These are phyloP conservation scores for Argopecten irradians DNA, from an alignment of 1,140 invertebrate genomes.

Conservation along the genomic window DNA sequence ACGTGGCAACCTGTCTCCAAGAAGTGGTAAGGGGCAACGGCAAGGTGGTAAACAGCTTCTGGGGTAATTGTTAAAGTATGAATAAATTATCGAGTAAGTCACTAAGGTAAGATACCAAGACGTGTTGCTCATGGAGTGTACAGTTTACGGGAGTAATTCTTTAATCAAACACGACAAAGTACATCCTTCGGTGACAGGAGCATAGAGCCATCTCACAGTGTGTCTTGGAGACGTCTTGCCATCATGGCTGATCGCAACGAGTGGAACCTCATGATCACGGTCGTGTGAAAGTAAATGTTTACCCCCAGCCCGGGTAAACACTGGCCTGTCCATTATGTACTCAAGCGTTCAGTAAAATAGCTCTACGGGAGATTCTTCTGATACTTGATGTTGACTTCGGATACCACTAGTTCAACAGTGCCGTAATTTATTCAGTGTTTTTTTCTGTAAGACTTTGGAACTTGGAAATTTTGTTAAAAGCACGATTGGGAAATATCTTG, in stretches of 20 bases:
- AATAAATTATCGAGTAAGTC: not conserved
- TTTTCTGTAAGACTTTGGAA: too few relatives aligned
- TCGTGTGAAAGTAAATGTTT: slow-evolving; percentile 22
- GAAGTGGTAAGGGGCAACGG: not conserved
- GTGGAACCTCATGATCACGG: not conserved
- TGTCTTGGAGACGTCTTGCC: slow-evolving; percentile 14
- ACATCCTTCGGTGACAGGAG: not conserved
- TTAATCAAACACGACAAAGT: not conserved
- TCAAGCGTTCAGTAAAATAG: not conserved
- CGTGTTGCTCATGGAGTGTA: not conserved
- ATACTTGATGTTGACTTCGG: slow-evolving; percentile 11
- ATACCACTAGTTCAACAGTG: not conserved
- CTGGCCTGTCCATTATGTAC: not conserved
- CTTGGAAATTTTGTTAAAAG: too few relatives aligned
- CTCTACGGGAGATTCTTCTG: not conserved
- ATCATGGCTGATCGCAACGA: not conserved
- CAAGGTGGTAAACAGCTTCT: not conserved
- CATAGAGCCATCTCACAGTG: not conserved
- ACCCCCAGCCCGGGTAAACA: not conserved
- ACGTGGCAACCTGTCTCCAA: not conserved
- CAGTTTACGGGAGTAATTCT: not conserved
- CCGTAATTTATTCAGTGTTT: not conserved
- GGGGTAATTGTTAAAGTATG: not conserved
- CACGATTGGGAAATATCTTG: not conserved
- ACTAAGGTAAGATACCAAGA: not conserved